Percentiles rank a stretch among this genome's conserved stretches.
These are phyloP conservation scores for Acrocephalus scirpaceus DNA, from an alignment of 2,797 vertebrate species.

Conservation along the genomic window DNA sequence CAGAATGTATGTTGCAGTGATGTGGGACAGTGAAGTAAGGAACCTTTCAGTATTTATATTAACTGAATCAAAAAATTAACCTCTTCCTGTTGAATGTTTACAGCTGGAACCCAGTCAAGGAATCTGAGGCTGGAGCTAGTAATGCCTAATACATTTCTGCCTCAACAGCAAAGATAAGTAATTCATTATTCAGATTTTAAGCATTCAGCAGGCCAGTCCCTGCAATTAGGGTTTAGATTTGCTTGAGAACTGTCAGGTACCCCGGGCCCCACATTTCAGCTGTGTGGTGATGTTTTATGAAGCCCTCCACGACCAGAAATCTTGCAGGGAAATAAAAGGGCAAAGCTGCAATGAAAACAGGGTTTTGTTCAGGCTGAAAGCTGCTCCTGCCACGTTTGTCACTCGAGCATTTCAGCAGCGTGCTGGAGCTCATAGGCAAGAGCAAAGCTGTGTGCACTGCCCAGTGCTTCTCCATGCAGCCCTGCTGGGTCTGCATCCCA, in stretches of 20 bases:
- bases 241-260: constrained; percentile 26
- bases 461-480: neutral
- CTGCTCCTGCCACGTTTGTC: constrained; percentile 6
- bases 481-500: neutral
- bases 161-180: constrained; percentile 64
- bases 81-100: constrained; percentile 68
- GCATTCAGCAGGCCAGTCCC: constrained; percentile 21
- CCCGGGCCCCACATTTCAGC: constrained; percentile 7
- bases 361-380: neutral
- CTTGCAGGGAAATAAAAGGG: constrained; percentile 20
- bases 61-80: constrained; percentile 62
- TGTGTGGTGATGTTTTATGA: neutral
- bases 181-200: constrained; percentile 65
- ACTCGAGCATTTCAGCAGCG: neutral
- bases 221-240: neutral
- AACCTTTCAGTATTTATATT: constrained; percentile 62
- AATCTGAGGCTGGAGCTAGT: constrained; percentile 34
- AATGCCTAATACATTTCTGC: constrained; percentile 48
- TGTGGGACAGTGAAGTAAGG: constrained; percentile 61
- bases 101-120: constrained; percentile 60
- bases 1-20: constrained; percentile 64
- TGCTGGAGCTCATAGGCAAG: neutral
- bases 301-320: neutral
- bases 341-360: neutral
- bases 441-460: neutral